Evolutionary conservation across 2,888 invertebrate species (phyloP).

Genomic region (Cantharis rustica): DNA sequence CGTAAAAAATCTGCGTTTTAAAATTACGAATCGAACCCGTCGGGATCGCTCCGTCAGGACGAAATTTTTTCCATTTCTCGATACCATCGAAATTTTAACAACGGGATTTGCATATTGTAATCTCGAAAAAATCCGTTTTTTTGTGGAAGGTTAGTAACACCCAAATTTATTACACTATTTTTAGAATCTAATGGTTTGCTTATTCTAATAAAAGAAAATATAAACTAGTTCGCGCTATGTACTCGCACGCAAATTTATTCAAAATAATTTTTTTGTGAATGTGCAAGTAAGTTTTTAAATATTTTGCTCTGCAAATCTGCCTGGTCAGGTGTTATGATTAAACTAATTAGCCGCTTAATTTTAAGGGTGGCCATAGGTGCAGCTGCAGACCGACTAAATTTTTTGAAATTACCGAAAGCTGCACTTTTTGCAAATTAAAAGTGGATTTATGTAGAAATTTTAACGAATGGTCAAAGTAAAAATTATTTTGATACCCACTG

Average conservation of each 20-base stretch:
- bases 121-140: background rate
- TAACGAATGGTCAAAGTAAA: background rate
- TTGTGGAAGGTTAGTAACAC: slow-evolving; percentile 5
- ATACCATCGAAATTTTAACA: background rate
- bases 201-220: slow-evolving; percentile 8
- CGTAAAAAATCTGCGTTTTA: no score
- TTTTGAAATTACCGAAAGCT: background rate
- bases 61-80: background rate
- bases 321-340: background rate
- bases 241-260: background rate
- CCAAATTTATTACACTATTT: slow-evolving; percentile 3
- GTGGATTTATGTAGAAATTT: background rate
- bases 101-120: background rate
- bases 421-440: background rate
- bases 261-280: background rate
- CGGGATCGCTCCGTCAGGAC: background rate
- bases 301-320: background rate
- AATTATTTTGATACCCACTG: background rate
- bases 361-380: background rate
- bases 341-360: background rate
- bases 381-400: background rate
- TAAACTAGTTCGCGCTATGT: background rate
- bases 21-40: background rate
- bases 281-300: background rate
- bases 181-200: background rate